Base-by-base conservation (phyloP, 2,888 invertebrate genomes). In the Hydrotaea diabolus region DNA sequence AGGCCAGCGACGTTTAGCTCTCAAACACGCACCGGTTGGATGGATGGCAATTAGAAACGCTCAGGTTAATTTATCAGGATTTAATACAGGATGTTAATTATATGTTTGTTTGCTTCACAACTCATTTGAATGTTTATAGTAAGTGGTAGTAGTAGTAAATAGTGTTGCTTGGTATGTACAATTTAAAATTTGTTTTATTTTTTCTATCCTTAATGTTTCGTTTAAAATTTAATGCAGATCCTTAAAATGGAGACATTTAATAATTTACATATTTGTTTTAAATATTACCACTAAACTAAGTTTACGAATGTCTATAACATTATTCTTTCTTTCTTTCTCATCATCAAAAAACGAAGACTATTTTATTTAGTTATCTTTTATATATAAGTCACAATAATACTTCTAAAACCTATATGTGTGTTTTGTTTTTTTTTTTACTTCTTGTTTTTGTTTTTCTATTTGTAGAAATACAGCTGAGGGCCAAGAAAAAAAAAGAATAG, bases 351-450 rank as follows among this genome's bases (percentile, higher is more conserved):
- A 66, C 76, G 62, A 82, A 85, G 85, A 77, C 79, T 85, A 81
- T 85, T 81, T n/a, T 39, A 11, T 39, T 73, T 53, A 49, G 76
- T 23, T 66, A 55, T 7, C n/a, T 75, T 69, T 71, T 57, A 55
- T 81, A 81, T 81, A 82, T 85, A 85, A 82, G 82, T 82, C 85
- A 85, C 85, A 85, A 85, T 85, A 85, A 85, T 85, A 85, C 77
- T 85, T 82, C 79, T 85, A 85, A 80, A 80, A 77, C 85, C 85
- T 82, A 85, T 79, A 72, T 72, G 23, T 74, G 43, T 74, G 17
- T 73, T n/a, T 57, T 69, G 17, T 69, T 69, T 46, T 71, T n/a
- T 21, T n/a, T n/a, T n/a, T n/a, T n/a, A n/a, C n/a, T n/a, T n/a
- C n/a, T n/a, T n/a, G n/a, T n/a, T n/a, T n/a, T n/a, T n/a, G n/a